Base-by-base conservation (phyloP, 2,888 invertebrate genomes). In the Cephus nigrinus region DNA sequence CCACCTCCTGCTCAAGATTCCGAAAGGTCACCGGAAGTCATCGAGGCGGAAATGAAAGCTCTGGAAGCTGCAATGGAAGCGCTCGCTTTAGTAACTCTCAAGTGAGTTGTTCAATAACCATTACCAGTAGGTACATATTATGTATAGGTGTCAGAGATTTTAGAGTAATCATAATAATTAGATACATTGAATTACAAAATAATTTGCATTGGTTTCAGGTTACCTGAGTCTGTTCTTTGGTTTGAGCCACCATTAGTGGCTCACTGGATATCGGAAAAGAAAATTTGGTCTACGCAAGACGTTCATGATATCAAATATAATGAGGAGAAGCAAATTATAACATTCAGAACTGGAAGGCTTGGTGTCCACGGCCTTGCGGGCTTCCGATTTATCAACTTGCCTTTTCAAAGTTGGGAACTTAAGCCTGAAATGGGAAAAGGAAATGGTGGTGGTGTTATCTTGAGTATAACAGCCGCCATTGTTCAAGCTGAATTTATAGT, bases 321-420 rank as follows among this genome's bases (percentile, higher is more conserved):
- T 88, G 97, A 97, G 89, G 97, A 97, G 86, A 96, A 96, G 87
- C 94, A 96, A 9, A 94, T 94, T 0, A 92, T 97, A 72, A 95
- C 96, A 82, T 97, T 97, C 86, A 93, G 96, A 76, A 95, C 95
- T 0, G 96, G 96, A 0, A 93, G 94, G 76, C 93, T 96, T 82
- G 94, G 94, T 77, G 83, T 89, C 31, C 90, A 90, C 74, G 97
- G 95, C 0, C 93, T 97, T 80, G 97, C 96, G 0, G 93, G 95
- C 0, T 93, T 95, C 79, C 94, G 95, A 76, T 97, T 96, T 90
- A 94, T 95, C 78, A 97, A 97, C 89, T 92, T 97, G 87, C 97
- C 97, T 0, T 97, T 95, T 89, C 97, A 97, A 90, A 95, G 95
- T 0, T 97, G 97, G 96, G 97, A 97, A 85, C 86, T 97, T 11